Base-by-base conservation (phyloP, 2,797 vertebrate genomes). In the Lithobates sylvaticus region DNA sequence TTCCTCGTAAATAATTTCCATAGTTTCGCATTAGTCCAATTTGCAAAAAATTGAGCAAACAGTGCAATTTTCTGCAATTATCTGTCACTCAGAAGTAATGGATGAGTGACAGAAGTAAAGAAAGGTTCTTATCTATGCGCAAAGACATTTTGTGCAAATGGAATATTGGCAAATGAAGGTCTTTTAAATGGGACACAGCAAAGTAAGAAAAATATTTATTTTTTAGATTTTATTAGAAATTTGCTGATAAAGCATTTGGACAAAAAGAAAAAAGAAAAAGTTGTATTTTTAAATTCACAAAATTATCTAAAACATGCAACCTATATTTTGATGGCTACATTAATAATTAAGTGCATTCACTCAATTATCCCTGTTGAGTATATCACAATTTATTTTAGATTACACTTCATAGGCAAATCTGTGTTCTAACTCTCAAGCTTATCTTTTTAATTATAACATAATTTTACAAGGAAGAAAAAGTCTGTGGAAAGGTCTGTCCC, bases 1-100 rank as follows among this genome's bases (percentile, higher is more conserved):
- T n/a, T 88, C 88, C 90, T 44, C 32, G 73, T 90, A 91, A 91
- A 90, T 92, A 91, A 90, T 88, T 93, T 92, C 86, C 71, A 88
- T 44, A 88, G 79, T 74, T 90, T 86, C 92, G 83, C 84, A 90
- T 91, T 91, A 88, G 10, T 76, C 88, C 89, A 85, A 89, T 90
- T 92, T 93, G 69, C 15, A 89, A 89, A 92, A 61, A 90, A 89
- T 70, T 90, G 91, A 93, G 89, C 89, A 92, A 77, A 86, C 78
- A 84, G 34, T 80, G 68, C 86, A 85, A 89, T 91, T 93, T 92
- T 91, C 85, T 91, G 78, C 76, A 90, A 78, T 89, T 86, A 87
- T 88, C 18, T 6, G 86, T 69, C 69, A 85, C 32, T 82, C 71
- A 89, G 64, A 50, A 92, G 88, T 39, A 76, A 88, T 75, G 29